Evolutionary conservation across 2,888 invertebrate genomes (phyloP).

Genomic region (Drosophila affinis): DNA sequence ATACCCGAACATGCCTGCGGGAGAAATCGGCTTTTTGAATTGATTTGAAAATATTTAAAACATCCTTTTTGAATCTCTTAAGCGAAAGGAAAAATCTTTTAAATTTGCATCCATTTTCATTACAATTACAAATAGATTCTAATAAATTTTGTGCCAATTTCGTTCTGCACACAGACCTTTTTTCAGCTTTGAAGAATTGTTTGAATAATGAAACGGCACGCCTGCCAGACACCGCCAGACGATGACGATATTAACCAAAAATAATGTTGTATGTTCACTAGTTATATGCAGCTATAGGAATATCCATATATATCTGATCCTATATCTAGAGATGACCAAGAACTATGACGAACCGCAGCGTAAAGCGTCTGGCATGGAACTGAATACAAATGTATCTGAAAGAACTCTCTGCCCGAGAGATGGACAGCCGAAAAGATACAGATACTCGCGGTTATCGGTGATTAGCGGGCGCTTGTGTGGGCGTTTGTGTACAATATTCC

Average conservation of each 20-base stretch:
- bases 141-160: too few species aligned
- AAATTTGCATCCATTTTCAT: too few species aligned
- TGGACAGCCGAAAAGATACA: neutral
- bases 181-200: conserved; percentile 9
- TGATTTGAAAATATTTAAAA: too few species aligned
- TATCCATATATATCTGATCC: conserved; percentile 3
- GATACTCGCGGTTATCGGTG: neutral
- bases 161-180: too few species aligned
- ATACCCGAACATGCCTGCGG: too few species aligned
- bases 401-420: conserved; percentile 5
- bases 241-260: conserved; percentile 62
- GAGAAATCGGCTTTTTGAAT: too few species aligned
- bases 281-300: conserved; percentile 8
- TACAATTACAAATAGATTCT: too few species aligned
- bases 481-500: conserved; percentile 40
- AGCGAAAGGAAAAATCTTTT: too few species aligned
- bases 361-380: conserved; percentile 20
- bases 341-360: conserved; percentile 16
- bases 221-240: conserved; percentile 33
- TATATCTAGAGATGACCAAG: conserved; percentile 4
- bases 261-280: conserved; percentile 42
- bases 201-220: conserved; percentile 12
- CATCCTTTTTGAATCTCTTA: too few species aligned
- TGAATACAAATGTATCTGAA: conserved; percentile 7
- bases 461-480: conserved; percentile 7